A percentile compares a stretch with the other conserved stretches of the same genome.
Conservation (phyloP, 2,797 vertebrate genomes). For the Poecilia wingei region DNA sequence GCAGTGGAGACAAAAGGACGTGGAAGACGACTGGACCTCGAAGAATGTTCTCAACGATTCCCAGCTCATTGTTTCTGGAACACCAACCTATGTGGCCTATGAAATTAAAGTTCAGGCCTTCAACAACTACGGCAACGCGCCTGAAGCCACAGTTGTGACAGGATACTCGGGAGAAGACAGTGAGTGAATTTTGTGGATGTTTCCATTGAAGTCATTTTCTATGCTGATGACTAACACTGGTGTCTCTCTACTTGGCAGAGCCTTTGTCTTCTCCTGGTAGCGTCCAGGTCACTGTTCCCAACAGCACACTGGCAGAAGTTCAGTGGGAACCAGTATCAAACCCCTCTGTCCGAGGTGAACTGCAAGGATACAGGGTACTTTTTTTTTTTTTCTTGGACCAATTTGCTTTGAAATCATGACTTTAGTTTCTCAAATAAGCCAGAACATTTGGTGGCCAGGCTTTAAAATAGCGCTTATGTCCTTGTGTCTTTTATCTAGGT, state of each 20-base stretch:
- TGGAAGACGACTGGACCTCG: constrained; percentile 88
- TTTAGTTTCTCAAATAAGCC: not conserved
- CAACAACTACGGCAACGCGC: constrained; percentile 89
- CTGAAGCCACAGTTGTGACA: constrained; percentile 81
- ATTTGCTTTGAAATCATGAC: not conserved
- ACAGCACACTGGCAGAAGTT: constrained; percentile 89
- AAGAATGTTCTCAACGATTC: constrained; percentile 88
- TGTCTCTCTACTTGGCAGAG: constrained; percentile 72
- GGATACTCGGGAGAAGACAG: constrained; percentile 95
- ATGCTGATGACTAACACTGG: constrained; percentile 1
- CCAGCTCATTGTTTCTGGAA: constrained; percentile 87
- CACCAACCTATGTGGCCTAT: constrained; percentile 88
- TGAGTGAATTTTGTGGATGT: constrained; percentile 78
- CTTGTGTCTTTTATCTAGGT: constrained; percentile 78
- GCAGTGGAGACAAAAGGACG: constrained; percentile 90
- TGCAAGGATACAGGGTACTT: constrained; percentile 91
- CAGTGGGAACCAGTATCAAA: constrained; percentile 89
- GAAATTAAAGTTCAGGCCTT: constrained; percentile 93
- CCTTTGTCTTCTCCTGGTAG: constrained; percentile 88
- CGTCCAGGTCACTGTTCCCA: constrained; percentile 84
- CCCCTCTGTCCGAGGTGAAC: constrained; percentile 85
- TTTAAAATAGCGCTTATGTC: not conserved
- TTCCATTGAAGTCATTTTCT: not conserved
- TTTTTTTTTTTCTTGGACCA: not conserved
- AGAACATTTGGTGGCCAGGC: not conserved